Percentiles rank a stretch among this genome's conserved stretches.
Evolutionary conservation across 2,797 vertebrate genomes (phyloP).

Genomic region (Petrocephalus schoutedeni): DNA sequence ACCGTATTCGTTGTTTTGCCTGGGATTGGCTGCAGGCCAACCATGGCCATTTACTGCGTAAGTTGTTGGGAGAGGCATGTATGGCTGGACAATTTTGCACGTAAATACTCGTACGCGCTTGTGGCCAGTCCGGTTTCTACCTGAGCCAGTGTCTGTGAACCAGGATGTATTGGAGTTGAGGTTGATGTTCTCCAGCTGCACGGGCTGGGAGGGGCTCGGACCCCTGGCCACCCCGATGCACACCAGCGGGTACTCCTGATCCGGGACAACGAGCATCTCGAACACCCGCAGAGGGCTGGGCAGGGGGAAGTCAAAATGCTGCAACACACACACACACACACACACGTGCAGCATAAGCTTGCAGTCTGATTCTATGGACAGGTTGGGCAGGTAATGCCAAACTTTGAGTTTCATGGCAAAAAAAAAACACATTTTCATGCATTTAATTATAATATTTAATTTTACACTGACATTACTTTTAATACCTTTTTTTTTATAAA

Average conservation of each 20-base stretch:
- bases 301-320: slow-evolving; percentile 85
- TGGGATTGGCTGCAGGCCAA: not conserved
- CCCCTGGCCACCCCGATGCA: slow-evolving; percentile 70
- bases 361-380: not conserved
- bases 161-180: slow-evolving; percentile 85
- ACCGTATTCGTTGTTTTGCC: not conserved
- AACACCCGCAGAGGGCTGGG: slow-evolving; percentile 75
- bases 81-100: not conserved
- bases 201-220: slow-evolving; percentile 40
- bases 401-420: not conserved
- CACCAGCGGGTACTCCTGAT: slow-evolving; percentile 76
- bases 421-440: not conserved
- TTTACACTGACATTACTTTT: not conserved
- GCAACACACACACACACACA: slow-evolving; percentile 18
- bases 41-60: not conserved
- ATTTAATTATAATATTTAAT: not conserved
- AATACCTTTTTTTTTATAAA: not conserved
- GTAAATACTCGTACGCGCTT: not conserved
- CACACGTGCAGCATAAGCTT: too few species aligned
- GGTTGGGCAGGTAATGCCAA: not conserved
- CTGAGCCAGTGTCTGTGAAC: slow-evolving; percentile 57
- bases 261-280: slow-evolving; percentile 68
- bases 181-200: slow-evolving; percentile 76
- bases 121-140: too few species aligned
- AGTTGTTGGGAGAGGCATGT: not conserved